These are phyloP conservation scores for Idaea biselata DNA, from an alignment of 2,888 invertebrate species.

Conservation along the genomic window DNA sequence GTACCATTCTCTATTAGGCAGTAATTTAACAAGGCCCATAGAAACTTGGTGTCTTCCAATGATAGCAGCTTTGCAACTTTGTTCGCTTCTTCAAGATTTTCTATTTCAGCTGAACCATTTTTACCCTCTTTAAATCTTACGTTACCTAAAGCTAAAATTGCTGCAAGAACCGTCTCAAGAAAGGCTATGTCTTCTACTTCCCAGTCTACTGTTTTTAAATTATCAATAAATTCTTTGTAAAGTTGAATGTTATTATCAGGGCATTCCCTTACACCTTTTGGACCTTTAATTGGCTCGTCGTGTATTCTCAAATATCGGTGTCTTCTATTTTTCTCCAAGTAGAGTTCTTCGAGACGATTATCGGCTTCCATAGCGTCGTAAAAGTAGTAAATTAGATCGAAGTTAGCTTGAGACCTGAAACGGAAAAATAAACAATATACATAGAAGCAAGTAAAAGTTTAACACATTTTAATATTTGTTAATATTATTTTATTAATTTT, in stretches of 20 bases:
- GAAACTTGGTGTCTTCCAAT: constrained; percentile 89
- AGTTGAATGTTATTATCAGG: constrained; percentile 82
- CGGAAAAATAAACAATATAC: constrained; percentile 23
- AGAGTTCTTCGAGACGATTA: constrained; percentile 84
- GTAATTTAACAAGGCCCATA: constrained; percentile 92
- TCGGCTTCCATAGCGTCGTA: constrained; percentile 90
- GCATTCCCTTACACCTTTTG: constrained; percentile 83
- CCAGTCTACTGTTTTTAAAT: constrained; percentile 85
- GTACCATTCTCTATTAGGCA: constrained; percentile 88
- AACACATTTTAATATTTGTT: background rate
- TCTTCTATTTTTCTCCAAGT: constrained; percentile 84
- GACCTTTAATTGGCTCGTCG: constrained; percentile 77
- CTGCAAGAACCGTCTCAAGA: constrained; percentile 85
- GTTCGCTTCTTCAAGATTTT: constrained; percentile 85
- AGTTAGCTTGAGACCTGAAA: constrained; percentile 91
- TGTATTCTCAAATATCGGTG: constrained; percentile 88
- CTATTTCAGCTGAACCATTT: constrained; percentile 85
- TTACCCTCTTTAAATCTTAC: constrained; percentile 86
- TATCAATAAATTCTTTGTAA: constrained; percentile 83
- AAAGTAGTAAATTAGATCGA: constrained; percentile 93
- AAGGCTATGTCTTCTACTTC: constrained; percentile 85
- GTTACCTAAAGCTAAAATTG: constrained; percentile 89
- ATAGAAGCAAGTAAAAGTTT: background rate
- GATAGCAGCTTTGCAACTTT: constrained; percentile 88
- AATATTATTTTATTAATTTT: too few relatives aligned